phyloP scores from a whole-genome alignment of 2,797 vertebrate genomes.

The Clarias fuscus region DNA sequence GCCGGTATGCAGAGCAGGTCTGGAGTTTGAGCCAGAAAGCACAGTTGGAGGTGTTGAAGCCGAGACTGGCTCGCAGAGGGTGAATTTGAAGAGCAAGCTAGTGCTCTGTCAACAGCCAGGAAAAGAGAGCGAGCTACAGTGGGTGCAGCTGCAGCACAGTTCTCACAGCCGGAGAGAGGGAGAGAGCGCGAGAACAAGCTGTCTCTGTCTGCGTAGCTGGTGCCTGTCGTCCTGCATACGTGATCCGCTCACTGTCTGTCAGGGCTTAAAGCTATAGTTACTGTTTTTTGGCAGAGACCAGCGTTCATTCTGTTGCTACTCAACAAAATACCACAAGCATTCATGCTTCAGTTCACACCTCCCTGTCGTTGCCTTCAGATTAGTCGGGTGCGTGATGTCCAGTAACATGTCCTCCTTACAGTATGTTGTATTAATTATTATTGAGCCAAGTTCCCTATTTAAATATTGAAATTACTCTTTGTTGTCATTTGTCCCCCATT shows the following conservation, averaged over 20 bases:
- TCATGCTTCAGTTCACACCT: background rate
- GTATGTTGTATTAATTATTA: background rate
- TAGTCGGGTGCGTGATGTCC: background rate
- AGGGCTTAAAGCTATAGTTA: conserved; percentile 36
- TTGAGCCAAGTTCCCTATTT: background rate
- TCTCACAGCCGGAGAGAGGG: conserved; percentile 29
- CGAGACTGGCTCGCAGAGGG: conserved; percentile 1
- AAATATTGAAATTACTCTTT: background rate
- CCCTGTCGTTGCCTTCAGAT: background rate
- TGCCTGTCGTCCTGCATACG: conserved; percentile 42
- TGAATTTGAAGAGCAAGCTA: conserved; percentile 26
- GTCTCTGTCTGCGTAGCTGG: conserved; percentile 47
- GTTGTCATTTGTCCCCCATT: background rate
- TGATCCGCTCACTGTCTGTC: conserved; percentile 42
- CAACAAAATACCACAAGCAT: background rate
- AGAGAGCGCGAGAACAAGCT: conserved; percentile 43
- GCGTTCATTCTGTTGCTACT: background rate
- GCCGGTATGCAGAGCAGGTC: conserved; percentile 1
- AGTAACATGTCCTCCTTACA: background rate
- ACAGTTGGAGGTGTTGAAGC: conserved; percentile 38
- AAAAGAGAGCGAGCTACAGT: conserved; percentile 20
- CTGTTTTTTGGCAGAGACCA: background rate
- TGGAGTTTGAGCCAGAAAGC: conserved; percentile 21
- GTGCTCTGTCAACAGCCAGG: conserved; percentile 27
- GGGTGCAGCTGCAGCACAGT: conserved; percentile 47